Evolutionary conservation across 2,797 vertebrate genomes (phyloP).

Genomic region (Phoeniculus purpureus): DNA sequence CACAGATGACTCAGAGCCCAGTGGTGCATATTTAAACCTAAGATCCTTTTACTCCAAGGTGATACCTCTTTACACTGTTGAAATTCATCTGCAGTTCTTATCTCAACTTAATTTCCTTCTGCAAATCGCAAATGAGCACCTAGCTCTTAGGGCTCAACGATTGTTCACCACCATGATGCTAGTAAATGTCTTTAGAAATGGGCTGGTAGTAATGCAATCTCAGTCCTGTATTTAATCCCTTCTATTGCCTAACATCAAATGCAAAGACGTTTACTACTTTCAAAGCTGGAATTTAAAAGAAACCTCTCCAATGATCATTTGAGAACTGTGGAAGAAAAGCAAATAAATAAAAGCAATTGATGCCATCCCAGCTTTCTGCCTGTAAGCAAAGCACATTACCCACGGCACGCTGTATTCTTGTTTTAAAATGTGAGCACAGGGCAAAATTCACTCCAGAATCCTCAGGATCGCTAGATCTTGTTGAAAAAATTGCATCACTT

Average conservation of each 20-base stretch:
- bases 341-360: slow-evolving; percentile 30
- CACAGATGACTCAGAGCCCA: background rate
- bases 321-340: background rate
- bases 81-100: background rate
- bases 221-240: background rate
- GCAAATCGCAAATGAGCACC: background rate
- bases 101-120: background rate
- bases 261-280: background rate
- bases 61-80: background rate
- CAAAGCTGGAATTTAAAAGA: slow-evolving; percentile 9
- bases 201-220: background rate
- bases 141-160: background rate
- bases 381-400: background rate
- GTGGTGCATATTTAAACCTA: background rate
- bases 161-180: background rate
- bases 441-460: background rate
- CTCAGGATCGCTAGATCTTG: background rate
- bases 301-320: background rate
- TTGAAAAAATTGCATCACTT: background rate
- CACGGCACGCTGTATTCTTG: background rate
- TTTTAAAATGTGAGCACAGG: background rate
- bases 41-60: background rate
- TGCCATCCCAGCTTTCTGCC: background rate
- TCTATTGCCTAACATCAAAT: background rate
- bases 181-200: rapidly evolving